Conservation (phyloP, 2,797 vertebrate genomes). For the Anguilla marmorata region DNA sequence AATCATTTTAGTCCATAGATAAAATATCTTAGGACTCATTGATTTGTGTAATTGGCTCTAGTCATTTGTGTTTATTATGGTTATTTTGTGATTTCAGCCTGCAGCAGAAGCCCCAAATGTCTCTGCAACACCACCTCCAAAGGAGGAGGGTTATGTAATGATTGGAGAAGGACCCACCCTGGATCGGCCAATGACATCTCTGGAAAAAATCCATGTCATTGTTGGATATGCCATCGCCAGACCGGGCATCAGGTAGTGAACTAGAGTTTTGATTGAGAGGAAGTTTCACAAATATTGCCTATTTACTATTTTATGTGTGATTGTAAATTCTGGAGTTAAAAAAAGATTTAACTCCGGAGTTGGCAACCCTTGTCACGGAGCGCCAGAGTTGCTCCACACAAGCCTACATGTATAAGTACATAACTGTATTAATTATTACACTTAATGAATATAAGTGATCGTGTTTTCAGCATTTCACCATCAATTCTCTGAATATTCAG, state of each 20-base stretch:
- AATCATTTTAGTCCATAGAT: background rate
- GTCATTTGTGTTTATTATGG: background rate
- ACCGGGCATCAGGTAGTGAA: slow-evolving; percentile 81
- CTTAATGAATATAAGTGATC: too few relatives aligned
- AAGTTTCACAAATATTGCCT: background rate
- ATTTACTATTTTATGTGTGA: background rate
- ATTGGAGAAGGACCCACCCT: slow-evolving; percentile 70
- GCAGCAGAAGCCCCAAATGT: slow-evolving; percentile 44
- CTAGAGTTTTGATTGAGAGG: background rate
- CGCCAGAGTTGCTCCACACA: background rate
- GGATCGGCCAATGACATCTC: slow-evolving; percentile 82
- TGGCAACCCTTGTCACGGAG: background rate
- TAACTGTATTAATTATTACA: too few relatives aligned
- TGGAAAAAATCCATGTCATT: slow-evolving; percentile 93
- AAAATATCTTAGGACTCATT: background rate
- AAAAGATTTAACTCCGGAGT: background rate
- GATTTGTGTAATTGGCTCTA: background rate
- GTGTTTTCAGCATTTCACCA: too few relatives aligned
- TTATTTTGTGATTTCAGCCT: slow-evolving; percentile 53
- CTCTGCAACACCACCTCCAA: slow-evolving; percentile 67
- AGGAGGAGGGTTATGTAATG: slow-evolving; percentile 68
- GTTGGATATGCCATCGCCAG: slow-evolving; percentile 84
- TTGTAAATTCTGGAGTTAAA: background rate
- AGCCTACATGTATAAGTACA: too few relatives aligned
- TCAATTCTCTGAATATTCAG: too few relatives aligned